Percentiles rank a stretch among this genome's conserved stretches.
Conservation (phyloP, 2,888 invertebrate genomes). For the Onthophagus sagittarius region DNA sequence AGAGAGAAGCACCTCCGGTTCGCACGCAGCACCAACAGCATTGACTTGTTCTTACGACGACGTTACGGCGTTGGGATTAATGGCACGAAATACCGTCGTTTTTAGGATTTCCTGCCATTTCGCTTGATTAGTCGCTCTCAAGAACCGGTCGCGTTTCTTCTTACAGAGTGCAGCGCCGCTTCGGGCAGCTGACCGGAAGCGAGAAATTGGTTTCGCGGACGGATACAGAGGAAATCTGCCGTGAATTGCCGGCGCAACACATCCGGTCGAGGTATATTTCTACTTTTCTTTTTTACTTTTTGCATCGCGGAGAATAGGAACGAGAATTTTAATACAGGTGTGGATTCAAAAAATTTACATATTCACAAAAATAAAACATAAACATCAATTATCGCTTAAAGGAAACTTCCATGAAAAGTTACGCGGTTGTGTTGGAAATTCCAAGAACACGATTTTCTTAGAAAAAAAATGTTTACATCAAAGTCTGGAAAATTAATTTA, state of each 20-base stretch:
- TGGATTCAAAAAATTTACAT: no score
- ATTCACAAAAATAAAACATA: no score
- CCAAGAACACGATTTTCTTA: no score
- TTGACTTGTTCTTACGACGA: not conserved
- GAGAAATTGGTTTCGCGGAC: constrained; percentile 27
- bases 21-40: not conserved
- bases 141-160: not conserved
- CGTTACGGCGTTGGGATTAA: constrained; percentile 2
- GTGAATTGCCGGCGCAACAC: not conserved
- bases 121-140: constrained; percentile 3
- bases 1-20: not conserved
- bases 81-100: constrained; percentile 3
- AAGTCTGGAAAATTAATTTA: no score
- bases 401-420: no score
- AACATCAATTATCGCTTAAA: no score
- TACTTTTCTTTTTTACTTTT: no score
- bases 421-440: no score
- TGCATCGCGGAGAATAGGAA: no score
- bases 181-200: constrained; percentile 29
- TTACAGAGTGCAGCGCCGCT: not conserved
- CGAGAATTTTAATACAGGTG: no score
- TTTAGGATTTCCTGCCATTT: constrained; percentile 8
- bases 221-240: constrained; percentile 18
- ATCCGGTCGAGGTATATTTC: not conserved
- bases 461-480: no score